Conservation (phyloP, 64 coral and sea anemone genomes). For the Platygyra sinensis region DNA sequence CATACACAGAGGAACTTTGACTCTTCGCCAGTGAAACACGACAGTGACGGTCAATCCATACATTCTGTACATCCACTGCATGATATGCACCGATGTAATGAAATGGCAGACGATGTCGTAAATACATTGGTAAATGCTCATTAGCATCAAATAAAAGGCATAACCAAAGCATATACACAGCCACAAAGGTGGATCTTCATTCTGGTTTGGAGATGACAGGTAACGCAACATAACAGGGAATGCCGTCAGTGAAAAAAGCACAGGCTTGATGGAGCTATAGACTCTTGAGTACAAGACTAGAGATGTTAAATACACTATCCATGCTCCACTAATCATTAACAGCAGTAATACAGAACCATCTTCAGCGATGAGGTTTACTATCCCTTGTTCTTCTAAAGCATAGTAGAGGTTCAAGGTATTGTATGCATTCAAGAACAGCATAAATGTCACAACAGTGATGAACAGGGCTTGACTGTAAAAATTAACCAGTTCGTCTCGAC, state of each 20-base stretch:
- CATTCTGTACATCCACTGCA: constrained; percentile 92
- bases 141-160: constrained; percentile 59
- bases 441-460: constrained; percentile 71
- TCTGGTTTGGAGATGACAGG: constrained; percentile 33
- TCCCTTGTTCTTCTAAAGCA: constrained; percentile 38
- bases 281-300: constrained; percentile 73
- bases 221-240: constrained; percentile 71
- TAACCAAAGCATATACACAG: constrained; percentile 76
- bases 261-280: constrained; percentile 74
- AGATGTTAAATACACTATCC: constrained; percentile 84
- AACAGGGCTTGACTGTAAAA: constrained; percentile 90
- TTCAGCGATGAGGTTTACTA: constrained; percentile 35
- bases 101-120: constrained; percentile 53
- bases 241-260: constrained; percentile 67
- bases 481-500: constrained; percentile 75
- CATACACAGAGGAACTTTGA: constrained; percentile 77
- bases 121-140: constrained; percentile 58
- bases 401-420: constrained; percentile 81
- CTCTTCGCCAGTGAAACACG: constrained; percentile 87
- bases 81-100: constrained; percentile 52
- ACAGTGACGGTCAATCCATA: constrained; percentile 84
- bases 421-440: constrained; percentile 87
- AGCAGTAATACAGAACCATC: constrained; percentile 58
- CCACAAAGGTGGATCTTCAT: constrained; percentile 78
- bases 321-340: constrained; percentile 74